These are phyloP conservation scores for Pachliopta kotzebuea DNA, from an alignment of 2,888 invertebrate species.

Conservation along the genomic window DNA sequence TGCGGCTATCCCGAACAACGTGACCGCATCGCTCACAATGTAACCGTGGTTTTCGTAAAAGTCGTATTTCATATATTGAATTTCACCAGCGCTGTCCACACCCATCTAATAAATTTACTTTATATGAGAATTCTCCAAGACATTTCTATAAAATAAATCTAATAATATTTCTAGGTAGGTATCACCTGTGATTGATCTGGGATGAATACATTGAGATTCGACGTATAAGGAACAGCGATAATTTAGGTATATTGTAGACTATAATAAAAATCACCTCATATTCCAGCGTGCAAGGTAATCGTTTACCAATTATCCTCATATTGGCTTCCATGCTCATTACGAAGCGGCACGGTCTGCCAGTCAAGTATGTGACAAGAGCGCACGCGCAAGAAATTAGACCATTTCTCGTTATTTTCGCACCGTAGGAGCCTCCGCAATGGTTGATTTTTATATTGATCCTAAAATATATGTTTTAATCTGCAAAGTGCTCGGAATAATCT, in stretches of 20 bases:
- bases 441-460: slow-evolving; percentile 53
- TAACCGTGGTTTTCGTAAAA: slow-evolving; percentile 74
- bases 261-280: slow-evolving; percentile 85
- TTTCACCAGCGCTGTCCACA: slow-evolving; percentile 63
- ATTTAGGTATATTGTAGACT: no score
- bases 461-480: no score
- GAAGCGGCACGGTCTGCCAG: slow-evolving; percentile 85
- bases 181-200: no score
- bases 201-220: no score
- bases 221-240: no score
- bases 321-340: slow-evolving; percentile 86
- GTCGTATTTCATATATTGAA: slow-evolving; percentile 72
- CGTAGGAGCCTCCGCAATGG: slow-evolving; percentile 82
- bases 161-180: no score
- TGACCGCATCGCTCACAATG: slow-evolving; percentile 45
- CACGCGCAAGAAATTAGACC: slow-evolving; percentile 82
- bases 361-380: slow-evolving; percentile 84
- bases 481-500: no score
- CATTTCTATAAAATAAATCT: no score
- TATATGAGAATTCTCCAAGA: no score
- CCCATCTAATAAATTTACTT: slow-evolving; percentile 43
- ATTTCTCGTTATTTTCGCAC: slow-evolving; percentile 84
- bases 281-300: slow-evolving; percentile 80
- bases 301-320: slow-evolving; percentile 85
- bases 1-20: slow-evolving; percentile 30